Percentiles rank a stretch among this genome's conserved stretches.
Evolutionary conservation across 2,797 vertebrate genomes (phyloP).

Genomic region (Otolemur crassicaudatus): DNA sequence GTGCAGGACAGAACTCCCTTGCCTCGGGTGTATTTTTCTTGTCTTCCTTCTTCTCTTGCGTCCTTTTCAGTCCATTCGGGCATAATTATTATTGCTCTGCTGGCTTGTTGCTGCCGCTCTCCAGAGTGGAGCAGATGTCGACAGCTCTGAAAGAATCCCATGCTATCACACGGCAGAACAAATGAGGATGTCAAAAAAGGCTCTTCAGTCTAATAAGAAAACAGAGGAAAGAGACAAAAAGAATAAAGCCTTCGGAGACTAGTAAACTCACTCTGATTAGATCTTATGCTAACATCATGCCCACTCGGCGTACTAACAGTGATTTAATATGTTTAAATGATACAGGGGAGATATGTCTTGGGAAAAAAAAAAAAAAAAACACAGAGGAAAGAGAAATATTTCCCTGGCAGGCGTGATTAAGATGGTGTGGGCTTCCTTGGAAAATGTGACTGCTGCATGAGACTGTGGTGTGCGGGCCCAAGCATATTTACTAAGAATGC

Average conservation of each 20-base stretch:
- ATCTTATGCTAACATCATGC: slow-evolving; percentile 87
- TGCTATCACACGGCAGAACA: slow-evolving; percentile 87
- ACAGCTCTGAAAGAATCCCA: slow-evolving; percentile 85
- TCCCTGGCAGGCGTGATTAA: slow-evolving; percentile 84
- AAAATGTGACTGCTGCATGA: not conserved
- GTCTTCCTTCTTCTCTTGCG: slow-evolving; percentile 35
- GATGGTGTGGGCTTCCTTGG: slow-evolving; percentile 78
- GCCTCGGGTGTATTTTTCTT: not conserved
- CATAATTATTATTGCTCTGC: slow-evolving; percentile 86
- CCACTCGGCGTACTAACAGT: slow-evolving; percentile 84
- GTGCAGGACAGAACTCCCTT: not conserved
- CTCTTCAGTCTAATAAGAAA: slow-evolving; percentile 87
- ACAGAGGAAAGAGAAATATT: slow-evolving; percentile 77
- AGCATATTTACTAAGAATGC: slow-evolving; percentile 48
- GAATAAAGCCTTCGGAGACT: slow-evolving; percentile 87
- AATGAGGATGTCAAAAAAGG: slow-evolving; percentile 88
- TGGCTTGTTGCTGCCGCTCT: slow-evolving; percentile 83
- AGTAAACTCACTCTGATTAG: slow-evolving; percentile 86
- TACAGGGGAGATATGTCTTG: slow-evolving; percentile 84
- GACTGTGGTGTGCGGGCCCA: slow-evolving; percentile 62
- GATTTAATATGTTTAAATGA: slow-evolving; percentile 87
- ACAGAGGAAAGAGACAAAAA: slow-evolving; percentile 86
- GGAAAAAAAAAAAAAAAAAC: slow-evolving; percentile 42
- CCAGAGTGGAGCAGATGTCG: slow-evolving; percentile 87
- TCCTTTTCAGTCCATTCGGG: slow-evolving; percentile 71